Conservation (phyloP, 2,113 vertebrate genomes). For the Aegithalos caudatus region DNA sequence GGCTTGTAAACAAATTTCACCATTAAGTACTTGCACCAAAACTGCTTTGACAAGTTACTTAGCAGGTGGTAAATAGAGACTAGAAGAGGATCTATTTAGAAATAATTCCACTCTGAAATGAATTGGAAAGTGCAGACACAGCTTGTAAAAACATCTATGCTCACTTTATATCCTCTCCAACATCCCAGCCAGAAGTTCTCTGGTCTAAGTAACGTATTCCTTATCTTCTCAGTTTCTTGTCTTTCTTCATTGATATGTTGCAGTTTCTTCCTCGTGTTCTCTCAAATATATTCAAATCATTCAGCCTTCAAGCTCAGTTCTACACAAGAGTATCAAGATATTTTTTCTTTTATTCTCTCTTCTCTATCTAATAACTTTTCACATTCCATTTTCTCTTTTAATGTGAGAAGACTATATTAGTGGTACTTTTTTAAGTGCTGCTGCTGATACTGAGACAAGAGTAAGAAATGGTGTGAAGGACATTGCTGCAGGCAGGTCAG, state of each 20-base stretch:
- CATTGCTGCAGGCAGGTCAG: neutral
- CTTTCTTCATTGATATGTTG: neutral
- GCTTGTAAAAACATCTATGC: neutral
- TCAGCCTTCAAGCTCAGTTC: neutral
- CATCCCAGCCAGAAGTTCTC: neutral
- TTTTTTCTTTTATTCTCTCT: neutral
- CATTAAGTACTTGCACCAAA: neutral
- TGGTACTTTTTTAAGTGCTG: neutral
- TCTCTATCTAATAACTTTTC: neutral
- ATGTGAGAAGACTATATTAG: neutral
- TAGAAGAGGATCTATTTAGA: neutral
- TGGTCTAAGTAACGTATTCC: neutral
- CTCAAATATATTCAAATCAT: neutral
- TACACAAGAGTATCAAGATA: neutral
- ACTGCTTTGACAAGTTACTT: neutral
- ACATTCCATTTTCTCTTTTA: neutral
- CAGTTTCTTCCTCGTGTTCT: neutral
- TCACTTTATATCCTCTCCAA: neutral
- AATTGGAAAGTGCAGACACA: neutral
- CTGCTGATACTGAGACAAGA: neutral
- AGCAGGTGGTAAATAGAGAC: neutral
- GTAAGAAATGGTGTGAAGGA: neutral
- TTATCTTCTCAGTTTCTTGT: neutral
- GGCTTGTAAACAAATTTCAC: neutral
- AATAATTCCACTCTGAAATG: neutral